These are phyloP conservation scores for Corydoras sp. DNA, from an alignment of 2,113 vertebrate species.

Conservation along the genomic window DNA sequence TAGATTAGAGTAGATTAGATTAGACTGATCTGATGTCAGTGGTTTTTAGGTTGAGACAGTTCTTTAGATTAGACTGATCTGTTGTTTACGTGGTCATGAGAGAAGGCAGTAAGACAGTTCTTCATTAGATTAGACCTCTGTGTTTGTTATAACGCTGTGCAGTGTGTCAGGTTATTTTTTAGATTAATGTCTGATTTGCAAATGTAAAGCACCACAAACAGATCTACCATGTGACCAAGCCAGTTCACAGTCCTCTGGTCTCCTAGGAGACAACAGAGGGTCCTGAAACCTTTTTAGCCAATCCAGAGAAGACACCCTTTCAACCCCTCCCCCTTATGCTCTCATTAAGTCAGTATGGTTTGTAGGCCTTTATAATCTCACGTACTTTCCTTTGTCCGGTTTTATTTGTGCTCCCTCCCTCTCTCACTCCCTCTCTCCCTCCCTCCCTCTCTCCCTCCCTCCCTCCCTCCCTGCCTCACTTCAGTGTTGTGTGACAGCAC, in stretches of 20 bases:
- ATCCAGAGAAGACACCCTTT: constrained; percentile 16
- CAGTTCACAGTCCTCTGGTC: constrained; percentile 33
- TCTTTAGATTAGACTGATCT: too few species aligned
- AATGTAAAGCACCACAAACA: constrained; percentile 15
- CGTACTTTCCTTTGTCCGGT: constrained; percentile 18
- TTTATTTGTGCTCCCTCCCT: constrained; percentile 17
- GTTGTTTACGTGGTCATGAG: too few species aligned
- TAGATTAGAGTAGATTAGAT: too few species aligned
- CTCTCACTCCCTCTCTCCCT: constrained; percentile 19
- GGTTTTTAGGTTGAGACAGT: too few species aligned
- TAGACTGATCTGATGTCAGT: too few species aligned
- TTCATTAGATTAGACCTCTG: not conserved
- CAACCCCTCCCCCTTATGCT: constrained; percentile 16
- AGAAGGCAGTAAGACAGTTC: not conserved
- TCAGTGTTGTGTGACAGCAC: constrained; percentile 52
- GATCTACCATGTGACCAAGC: constrained; percentile 32
- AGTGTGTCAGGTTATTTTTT: not conserved
- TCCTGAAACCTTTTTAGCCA: constrained; percentile 18
- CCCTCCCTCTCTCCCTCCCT: not conserved
- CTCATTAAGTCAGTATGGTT: constrained; percentile 26
- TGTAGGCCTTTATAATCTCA: constrained; percentile 23
- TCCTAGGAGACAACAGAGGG: constrained; percentile 32
- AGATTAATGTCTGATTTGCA: not conserved
- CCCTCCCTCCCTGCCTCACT: constrained; percentile 15
- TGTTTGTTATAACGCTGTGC: not conserved